Conservation (phyloP, 2,113 vertebrate species). For the Bothrops jararaca region DNA sequence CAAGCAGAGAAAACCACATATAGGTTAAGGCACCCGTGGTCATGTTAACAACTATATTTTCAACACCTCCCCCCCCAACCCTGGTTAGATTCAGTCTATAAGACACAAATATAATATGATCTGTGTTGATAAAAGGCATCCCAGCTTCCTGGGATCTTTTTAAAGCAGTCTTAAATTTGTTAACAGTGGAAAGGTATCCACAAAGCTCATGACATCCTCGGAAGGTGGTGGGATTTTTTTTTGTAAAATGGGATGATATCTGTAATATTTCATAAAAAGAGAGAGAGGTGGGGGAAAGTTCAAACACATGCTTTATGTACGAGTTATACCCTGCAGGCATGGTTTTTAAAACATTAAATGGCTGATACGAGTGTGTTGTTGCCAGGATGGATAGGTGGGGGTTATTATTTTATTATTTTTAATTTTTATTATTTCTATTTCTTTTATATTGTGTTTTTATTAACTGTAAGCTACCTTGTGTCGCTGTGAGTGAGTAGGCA, state of each 20-base stretch:
- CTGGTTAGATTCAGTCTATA: background rate
- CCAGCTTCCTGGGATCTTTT: constrained; percentile 7
- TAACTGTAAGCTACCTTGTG: too few species aligned
- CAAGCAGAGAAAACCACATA: background rate
- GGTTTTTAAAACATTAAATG: constrained; percentile 18
- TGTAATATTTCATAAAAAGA: constrained; percentile 48
- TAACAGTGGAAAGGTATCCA: constrained; percentile 17
- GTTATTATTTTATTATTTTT: too few species aligned
- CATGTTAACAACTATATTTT: constrained; percentile 24
- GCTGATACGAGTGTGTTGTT: too few species aligned
- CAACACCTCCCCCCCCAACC: background rate
- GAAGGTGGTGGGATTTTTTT: background rate
- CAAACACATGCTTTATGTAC: constrained; percentile 8
- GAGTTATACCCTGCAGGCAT: background rate
- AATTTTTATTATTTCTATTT: too few species aligned
- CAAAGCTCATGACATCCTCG: background rate
- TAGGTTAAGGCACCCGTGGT: background rate
- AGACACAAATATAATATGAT: constrained; percentile 15
- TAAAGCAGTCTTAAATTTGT: background rate
- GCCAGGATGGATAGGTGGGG: too few species aligned
- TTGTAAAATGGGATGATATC: background rate
- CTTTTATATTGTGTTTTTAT: too few species aligned
- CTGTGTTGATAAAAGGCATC: constrained; percentile 26
- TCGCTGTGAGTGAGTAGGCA: too few species aligned
- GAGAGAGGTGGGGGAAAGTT: constrained; percentile 29